Evolutionary conservation across 2,888 invertebrate genomes (phyloP).

Genomic region (Zaprionus lineosus): DNA sequence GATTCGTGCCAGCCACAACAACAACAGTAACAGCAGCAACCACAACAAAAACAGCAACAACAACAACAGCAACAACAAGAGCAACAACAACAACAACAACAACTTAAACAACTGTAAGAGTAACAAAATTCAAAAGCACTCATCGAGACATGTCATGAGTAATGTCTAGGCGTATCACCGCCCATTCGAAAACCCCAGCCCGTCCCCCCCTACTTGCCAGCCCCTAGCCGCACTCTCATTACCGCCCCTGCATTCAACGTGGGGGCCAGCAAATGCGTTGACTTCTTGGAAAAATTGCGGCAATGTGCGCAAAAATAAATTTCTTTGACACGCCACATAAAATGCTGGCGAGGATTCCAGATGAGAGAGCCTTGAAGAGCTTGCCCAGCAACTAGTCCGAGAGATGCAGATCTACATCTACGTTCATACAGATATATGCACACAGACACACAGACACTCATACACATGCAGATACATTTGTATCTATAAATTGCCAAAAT

Average conservation of each 20-base stretch:
- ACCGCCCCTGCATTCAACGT: too few relatives aligned
- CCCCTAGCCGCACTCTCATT: too few relatives aligned
- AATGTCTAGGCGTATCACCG: slow-evolving; percentile 29
- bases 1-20: too few relatives aligned
- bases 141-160: slow-evolving; percentile 51
- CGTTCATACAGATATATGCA: slow-evolving; percentile 6
- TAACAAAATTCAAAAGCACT: slow-evolving; percentile 57
- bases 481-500: slow-evolving; percentile 35
- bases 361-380: too few relatives aligned
- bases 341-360: slow-evolving; percentile 30
- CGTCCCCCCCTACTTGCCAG: too few relatives aligned
- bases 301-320: slow-evolving; percentile 60
- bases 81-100: too few relatives aligned
- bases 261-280: slow-evolving; percentile 39
- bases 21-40: too few relatives aligned
- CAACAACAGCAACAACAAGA: too few relatives aligned
- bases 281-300: slow-evolving; percentile 55
- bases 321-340: slow-evolving; percentile 64
- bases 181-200: background rate
- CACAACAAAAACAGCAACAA: too few relatives aligned
- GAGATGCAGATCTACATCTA: background rate
- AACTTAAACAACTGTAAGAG: too few relatives aligned
- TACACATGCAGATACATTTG: background rate
- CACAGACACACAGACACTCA: background rate
- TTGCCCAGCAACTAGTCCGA: too few relatives aligned